phyloP scores from a whole-genome alignment of 2,113 vertebrate genomes.

The Oenanthe oenanthe region DNA sequence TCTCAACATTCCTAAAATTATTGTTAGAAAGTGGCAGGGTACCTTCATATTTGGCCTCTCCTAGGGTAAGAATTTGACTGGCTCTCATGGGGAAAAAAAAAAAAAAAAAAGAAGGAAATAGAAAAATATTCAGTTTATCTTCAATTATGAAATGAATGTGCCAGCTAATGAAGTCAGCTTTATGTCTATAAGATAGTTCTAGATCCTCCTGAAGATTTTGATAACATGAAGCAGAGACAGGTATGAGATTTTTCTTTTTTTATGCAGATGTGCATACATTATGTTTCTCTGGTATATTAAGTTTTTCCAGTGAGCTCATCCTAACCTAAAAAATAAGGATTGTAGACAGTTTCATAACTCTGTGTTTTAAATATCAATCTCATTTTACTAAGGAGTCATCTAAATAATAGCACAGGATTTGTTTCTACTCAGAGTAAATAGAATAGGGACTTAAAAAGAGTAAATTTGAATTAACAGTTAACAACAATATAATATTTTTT shows the following conservation, averaged over 20 bases:
- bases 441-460: background rate
- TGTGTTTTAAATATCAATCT: background rate
- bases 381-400: background rate
- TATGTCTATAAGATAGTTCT: background rate
- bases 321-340: background rate
- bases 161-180: background rate
- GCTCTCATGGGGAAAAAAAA: background rate
- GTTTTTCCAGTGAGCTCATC: background rate
- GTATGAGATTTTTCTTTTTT: background rate
- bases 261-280: background rate
- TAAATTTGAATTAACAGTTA: slow-evolving; percentile 22
- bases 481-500: background rate
- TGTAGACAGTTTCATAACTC: background rate
- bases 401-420: background rate
- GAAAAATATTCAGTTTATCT: background rate
- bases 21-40: background rate
- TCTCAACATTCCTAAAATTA: background rate
- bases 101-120: background rate
- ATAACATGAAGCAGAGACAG: background rate
- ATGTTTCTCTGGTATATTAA: background rate
- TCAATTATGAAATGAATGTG: background rate
- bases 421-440: slow-evolving; percentile 3
- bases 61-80: background rate
- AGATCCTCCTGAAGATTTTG: background rate
- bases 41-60: background rate